Base-by-base conservation (phyloP, 2,888 invertebrate species). In the Drosophila nr. fundita region DNA sequence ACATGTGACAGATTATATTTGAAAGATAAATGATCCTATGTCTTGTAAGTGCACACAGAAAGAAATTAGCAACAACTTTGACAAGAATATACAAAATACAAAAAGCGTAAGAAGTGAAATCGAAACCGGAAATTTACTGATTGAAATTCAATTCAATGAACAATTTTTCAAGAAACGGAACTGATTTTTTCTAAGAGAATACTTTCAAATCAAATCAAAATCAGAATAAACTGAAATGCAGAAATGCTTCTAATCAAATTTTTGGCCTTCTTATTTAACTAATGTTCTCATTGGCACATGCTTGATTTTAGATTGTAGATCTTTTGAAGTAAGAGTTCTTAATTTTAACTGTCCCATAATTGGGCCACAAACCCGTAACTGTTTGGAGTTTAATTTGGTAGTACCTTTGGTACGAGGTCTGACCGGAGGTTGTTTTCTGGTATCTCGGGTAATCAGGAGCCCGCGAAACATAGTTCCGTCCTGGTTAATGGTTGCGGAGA, bases 1-100 rank as follows among this genome's bases (percentile, higher is more conserved):
- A 68, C 82, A 65, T 77, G 68, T 72, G 82, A 81, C 81, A 80
- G 81, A 80, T 71, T 80, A 71, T 42, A 50, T 72, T 65, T 15
- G 62, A 52, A 67, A 65, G 81, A 78, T 81, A 60, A 64, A 70
- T 62, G 60, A 65, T 21, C 40, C 38, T 11, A 1, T 27, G 24
- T n/a, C n/a, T 13, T 60, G 36, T 45, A 32, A 13, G 42, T 38
- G 34, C 18, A 10, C 27, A 11, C 10, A 5, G 49, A 27, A 18
- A 49, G 1, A 49, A 27, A 18, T 18, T 6, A 4, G 21, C 4
- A 15, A 15, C 4, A 15, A 24, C 15, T 24, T 24, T 45, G 2
- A 15, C 1, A 1, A 4, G 7, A 21, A 45, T 21, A 7, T 7
- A 7, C 4, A 7, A 2, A 15, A 45, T 42, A 7, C 2, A 4